Percentiles rank a stretch among this genome's conserved stretches.
phyloP scores from a whole-genome alignment of 2,888 invertebrate genomes.

The Eilema caniola region DNA sequence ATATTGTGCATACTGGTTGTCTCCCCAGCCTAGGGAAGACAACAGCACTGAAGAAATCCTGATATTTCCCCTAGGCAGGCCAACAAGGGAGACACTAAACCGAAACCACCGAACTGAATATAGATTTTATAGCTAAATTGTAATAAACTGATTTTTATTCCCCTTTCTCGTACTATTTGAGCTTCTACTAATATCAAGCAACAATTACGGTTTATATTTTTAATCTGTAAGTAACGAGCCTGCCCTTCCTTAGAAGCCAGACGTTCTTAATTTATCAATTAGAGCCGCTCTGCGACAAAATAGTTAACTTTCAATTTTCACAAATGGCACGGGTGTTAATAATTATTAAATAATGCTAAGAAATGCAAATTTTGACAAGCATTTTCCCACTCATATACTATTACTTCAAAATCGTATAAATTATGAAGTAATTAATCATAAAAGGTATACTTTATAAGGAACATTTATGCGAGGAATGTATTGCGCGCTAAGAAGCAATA shows the following conservation, averaged over 20 bases:
- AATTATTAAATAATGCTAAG: not conserved
- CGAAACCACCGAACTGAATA: no score
- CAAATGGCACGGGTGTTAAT: not conserved
- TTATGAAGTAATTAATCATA: conserved; percentile 49
- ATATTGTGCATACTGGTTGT: no score
- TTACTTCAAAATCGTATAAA: conserved; percentile 65
- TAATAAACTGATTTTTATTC: not conserved
- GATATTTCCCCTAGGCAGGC: no score
- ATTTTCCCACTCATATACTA: not conserved
- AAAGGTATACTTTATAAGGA: conserved; percentile 34
- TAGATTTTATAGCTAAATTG: conserved; percentile 22
- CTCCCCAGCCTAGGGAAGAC: no score
- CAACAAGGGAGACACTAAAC: no score
- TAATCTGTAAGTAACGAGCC: not conserved
- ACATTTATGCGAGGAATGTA: conserved; percentile 44
- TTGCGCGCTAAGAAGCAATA: conserved; percentile 49
- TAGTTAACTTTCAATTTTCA: not conserved
- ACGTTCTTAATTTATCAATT: not conserved
- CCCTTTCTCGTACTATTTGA: not conserved
- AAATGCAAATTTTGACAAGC: conserved; percentile 8
- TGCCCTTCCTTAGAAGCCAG: not conserved
- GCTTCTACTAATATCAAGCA: not conserved
- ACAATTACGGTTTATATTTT: not conserved
- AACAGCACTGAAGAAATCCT: no score
- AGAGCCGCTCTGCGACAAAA: not conserved